Conservation (phyloP, 2,888 invertebrate species). For the Drymonia ruficornis region DNA sequence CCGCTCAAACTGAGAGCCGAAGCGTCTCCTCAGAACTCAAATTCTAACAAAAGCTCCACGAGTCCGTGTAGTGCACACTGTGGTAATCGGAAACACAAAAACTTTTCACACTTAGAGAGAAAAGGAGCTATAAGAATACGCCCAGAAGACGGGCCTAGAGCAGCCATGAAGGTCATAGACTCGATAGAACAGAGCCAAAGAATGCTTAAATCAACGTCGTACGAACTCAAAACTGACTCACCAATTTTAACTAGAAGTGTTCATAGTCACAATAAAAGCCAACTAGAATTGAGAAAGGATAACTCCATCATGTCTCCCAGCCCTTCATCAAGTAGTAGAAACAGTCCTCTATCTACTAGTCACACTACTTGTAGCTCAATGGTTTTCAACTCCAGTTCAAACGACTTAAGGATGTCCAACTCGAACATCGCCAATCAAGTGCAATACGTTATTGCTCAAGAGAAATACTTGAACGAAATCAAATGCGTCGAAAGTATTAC, state of each 20-base stretch:
- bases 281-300: constrained; percentile 74
- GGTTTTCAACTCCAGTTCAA: constrained; percentile 82
- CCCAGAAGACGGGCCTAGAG: constrained; percentile 78
- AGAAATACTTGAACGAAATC: constrained; percentile 79
- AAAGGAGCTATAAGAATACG: constrained; percentile 79
- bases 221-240: constrained; percentile 77
- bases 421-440: constrained; percentile 79
- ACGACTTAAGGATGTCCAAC: constrained; percentile 78
- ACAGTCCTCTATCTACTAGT: constrained; percentile 79
- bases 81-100: constrained; percentile 68
- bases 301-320: constrained; percentile 74
- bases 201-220: constrained; percentile 80
- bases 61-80: constrained; percentile 75
- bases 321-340: constrained; percentile 79
- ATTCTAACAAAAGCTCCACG: constrained; percentile 70
- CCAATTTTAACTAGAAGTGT: constrained; percentile 67
- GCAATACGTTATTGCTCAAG: constrained; percentile 82
- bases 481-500: constrained; percentile 80
- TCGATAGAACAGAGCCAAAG: constrained; percentile 80
- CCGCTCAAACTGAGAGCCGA: constrained; percentile 66
- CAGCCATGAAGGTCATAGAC: constrained; percentile 77
- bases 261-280: constrained; percentile 67
- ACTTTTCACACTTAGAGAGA: constrained; percentile 73
- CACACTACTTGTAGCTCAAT: constrained; percentile 83
- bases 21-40: constrained; percentile 69